Evolutionary conservation across 2,888 invertebrate species (phyloP).

Genomic region (Plebejus anna): DNA sequence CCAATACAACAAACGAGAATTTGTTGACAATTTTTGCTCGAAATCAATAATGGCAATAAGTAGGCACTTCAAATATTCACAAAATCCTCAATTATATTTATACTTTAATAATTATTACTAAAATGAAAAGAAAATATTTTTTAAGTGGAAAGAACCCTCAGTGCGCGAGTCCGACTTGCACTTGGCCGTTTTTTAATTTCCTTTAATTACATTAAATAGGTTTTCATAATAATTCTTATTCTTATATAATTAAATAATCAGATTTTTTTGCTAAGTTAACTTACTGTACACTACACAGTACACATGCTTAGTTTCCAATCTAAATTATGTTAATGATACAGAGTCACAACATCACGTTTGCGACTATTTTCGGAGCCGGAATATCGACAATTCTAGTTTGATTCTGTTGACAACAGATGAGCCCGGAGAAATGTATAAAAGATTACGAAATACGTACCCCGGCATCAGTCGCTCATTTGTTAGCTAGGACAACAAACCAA

Average conservation of each 20-base stretch:
- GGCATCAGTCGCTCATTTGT: slow-evolving; percentile 67
- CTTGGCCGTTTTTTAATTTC: no score
- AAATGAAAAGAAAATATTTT: neutral
- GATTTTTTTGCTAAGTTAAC: neutral
- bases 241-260: neutral
- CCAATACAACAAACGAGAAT: no score
- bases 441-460: slow-evolving; percentile 51
- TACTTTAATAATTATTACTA: neutral
- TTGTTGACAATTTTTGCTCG: no score
- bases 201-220: neutral
- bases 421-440: slow-evolving; percentile 70
- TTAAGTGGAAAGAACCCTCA: no score
- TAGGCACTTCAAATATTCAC: no score
- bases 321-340: slow-evolving; percentile 8
- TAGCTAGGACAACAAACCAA: slow-evolving; percentile 52
- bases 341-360: slow-evolving; percentile 5
- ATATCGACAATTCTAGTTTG: slow-evolving; percentile 63
- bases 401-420: slow-evolving; percentile 55
- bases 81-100: no score
- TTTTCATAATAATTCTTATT: neutral
- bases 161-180: no score
- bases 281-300: no score
- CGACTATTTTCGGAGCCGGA: slow-evolving; percentile 43
- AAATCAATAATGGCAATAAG: no score
- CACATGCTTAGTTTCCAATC: neutral